Evolutionary conservation across 2,797 vertebrate genomes (phyloP).

Genomic region (Myripristis murdjan): DNA sequence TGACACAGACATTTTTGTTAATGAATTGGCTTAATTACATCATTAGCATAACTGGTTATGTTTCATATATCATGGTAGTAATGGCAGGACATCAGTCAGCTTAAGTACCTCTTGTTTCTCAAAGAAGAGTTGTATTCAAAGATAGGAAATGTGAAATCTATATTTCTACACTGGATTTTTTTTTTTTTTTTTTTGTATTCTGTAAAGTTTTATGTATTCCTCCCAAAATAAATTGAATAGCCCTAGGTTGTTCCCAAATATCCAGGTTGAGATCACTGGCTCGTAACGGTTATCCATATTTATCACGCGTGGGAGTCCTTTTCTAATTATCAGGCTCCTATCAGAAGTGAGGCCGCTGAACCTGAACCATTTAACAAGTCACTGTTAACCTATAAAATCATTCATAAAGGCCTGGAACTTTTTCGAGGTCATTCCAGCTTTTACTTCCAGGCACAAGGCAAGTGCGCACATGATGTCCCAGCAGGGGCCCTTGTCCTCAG

Average conservation of each 20-base stretch:
- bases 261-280: too few relatives aligned
- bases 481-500: conserved; percentile 51
- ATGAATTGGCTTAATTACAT: neutral
- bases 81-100: too few relatives aligned
- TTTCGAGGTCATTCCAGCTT: conserved; percentile 40
- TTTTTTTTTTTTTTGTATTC: too few relatives aligned
- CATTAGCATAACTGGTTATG: neutral
- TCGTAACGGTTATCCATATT: too few relatives aligned
- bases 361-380: neutral
- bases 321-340: neutral
- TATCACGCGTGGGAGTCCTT: neutral
- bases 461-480: conserved; percentile 54
- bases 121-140: too few relatives aligned
- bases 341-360: neutral
- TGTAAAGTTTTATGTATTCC: too few relatives aligned
- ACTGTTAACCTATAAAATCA: conserved; percentile 1
- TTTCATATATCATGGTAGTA: too few relatives aligned
- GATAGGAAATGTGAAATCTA: too few relatives aligned
- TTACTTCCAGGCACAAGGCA: conserved; percentile 36
- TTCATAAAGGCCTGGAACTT: conserved; percentile 18
- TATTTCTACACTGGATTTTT: too few relatives aligned
- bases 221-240: too few relatives aligned
- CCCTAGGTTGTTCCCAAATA: too few relatives aligned
- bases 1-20: neutral
- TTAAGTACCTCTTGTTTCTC: too few relatives aligned